Conservation (phyloP, 1,140 invertebrate genomes). For the Heliconius himera region DNA sequence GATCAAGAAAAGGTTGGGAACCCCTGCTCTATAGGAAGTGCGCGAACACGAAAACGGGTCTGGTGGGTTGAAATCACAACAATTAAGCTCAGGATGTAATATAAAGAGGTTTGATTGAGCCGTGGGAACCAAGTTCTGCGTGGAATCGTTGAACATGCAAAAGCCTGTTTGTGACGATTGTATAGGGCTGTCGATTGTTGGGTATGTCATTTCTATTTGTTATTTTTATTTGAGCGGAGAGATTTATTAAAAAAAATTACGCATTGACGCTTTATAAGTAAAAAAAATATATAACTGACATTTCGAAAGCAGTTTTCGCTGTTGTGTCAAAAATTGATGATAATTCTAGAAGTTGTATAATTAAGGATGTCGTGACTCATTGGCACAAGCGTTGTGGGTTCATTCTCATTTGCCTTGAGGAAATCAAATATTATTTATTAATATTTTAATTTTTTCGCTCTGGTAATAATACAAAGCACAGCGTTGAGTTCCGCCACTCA, state of each 20-base stretch:
- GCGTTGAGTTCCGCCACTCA: too few relatives aligned
- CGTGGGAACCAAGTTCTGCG: slow-evolving; percentile 48
- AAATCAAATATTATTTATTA: too few relatives aligned
- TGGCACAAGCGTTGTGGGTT: too few relatives aligned
- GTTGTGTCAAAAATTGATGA: too few relatives aligned
- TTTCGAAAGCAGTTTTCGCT: too few relatives aligned
- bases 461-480: too few relatives aligned
- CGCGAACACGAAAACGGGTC: slow-evolving; percentile 33
- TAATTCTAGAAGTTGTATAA: too few relatives aligned
- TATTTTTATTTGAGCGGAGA: neutral
- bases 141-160: slow-evolving; percentile 44
- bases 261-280: neutral
- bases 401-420: too few relatives aligned
- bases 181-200: slow-evolving; percentile 34
- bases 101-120: slow-evolving; percentile 51
- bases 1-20: too few relatives aligned
- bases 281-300: too few relatives aligned
- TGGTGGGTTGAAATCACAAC: slow-evolving; percentile 50
- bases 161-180: slow-evolving; percentile 45
- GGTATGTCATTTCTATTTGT: neutral
- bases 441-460: too few relatives aligned
- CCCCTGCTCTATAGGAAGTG: slow-evolving; percentile 27
- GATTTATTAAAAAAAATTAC: neutral
- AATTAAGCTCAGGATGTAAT: slow-evolving; percentile 57
- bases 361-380: too few relatives aligned